phyloP scores from a whole-genome alignment of 2,113 vertebrate genomes.

The Plecotus auritus region DNA sequence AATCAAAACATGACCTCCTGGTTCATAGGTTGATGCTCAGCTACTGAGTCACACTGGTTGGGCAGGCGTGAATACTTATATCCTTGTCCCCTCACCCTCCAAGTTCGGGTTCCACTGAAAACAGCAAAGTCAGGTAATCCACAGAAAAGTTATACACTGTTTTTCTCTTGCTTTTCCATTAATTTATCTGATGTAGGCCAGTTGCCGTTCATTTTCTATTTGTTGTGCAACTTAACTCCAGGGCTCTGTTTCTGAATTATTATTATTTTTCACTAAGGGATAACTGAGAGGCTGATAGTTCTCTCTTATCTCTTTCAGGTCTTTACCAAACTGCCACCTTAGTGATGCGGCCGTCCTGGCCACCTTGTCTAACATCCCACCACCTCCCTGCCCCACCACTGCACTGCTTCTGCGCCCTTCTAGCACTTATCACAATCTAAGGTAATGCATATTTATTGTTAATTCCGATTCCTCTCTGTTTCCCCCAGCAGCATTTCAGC shows the following conservation, averaged over 20 bases:
- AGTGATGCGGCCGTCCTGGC: background rate
- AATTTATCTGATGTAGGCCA: conserved; percentile 50
- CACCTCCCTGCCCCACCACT: background rate
- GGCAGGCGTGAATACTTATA: conserved; percentile 31
- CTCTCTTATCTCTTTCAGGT: background rate
- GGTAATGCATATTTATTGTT: background rate
- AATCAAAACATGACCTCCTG: too few relatives aligned
- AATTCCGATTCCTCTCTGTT: background rate
- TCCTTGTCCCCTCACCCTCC: conserved; percentile 3
- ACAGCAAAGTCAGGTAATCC: conserved; percentile 40
- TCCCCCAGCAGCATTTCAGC: background rate
- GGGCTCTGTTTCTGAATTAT: conserved; percentile 53
- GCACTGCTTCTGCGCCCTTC: background rate
- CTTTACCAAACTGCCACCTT: background rate
- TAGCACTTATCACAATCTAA: background rate
- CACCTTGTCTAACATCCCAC: background rate
- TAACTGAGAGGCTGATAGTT: background rate
- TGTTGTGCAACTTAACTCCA: conserved; percentile 64
- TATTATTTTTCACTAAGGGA: background rate
- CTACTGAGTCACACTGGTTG: background rate
- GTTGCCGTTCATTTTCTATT: conserved; percentile 65
- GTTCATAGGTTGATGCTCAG: too few relatives aligned
- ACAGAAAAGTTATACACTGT: conserved; percentile 48
- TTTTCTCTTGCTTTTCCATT: conserved; percentile 62
- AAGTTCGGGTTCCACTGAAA: conserved; percentile 21